Percentiles rank a stretch among this genome's conserved stretches.
Evolutionary conservation across 2,888 invertebrate genomes (phyloP).

Genomic region (Conistra vaccinii): DNA sequence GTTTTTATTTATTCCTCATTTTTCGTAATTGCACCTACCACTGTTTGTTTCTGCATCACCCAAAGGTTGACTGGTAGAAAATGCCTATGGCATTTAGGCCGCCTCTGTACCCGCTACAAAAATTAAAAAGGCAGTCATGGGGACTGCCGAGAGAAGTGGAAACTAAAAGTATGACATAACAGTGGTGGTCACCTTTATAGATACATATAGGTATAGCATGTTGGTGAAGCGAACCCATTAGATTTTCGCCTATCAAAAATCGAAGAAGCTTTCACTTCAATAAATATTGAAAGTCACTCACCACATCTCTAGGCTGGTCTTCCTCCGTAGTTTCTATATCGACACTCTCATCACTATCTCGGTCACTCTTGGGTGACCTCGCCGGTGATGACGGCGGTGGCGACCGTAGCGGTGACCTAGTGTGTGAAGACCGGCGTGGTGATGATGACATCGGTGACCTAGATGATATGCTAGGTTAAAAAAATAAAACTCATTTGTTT

Average conservation of each 20-base stretch:
- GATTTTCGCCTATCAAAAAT: no score
- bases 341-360: conserved; percentile 95
- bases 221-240: no score
- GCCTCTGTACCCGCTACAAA: neutral
- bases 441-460: conserved; percentile 79
- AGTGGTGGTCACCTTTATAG: no score
- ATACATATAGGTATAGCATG: no score
- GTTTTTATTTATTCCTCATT: neutral
- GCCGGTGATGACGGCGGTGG: conserved; percentile 78
- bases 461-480: conserved; percentile 16
- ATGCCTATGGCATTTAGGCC: neutral
- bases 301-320: conserved; percentile 87
- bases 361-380: conserved; percentile 88
- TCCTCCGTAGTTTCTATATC: conserved; percentile 97
- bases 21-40: neutral
- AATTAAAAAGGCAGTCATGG: no score
- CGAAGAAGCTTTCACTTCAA: no score
- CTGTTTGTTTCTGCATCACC: neutral
- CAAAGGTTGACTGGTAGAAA: neutral
- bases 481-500: conserved; percentile 7
- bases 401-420: conserved; percentile 80
- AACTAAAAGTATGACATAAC: no score
- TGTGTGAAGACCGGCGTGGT: conserved; percentile 75
- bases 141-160: no score
- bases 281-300: conserved; percentile 69